Evolutionary conservation across 2,113 vertebrate genomes (phyloP).

Genomic region (Ochotona princeps): DNA sequence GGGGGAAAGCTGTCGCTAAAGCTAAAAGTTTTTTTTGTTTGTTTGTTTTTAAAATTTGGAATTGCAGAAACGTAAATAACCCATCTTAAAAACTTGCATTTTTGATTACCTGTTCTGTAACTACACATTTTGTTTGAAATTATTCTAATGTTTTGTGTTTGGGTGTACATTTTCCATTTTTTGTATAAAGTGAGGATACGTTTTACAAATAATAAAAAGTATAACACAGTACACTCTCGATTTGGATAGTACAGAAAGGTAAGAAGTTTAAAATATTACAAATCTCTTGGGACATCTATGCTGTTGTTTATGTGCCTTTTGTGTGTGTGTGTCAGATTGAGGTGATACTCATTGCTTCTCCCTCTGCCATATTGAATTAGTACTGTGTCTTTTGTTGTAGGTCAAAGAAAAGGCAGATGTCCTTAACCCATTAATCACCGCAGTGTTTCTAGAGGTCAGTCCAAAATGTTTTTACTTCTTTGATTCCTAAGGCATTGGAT

Average conservation of each 20-base stretch:
- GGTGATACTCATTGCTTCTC: background rate
- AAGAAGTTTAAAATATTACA: conserved; percentile 6
- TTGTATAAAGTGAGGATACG: conserved; percentile 29
- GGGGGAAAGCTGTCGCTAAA: conserved; percentile 12
- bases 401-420: conserved; percentile 94
- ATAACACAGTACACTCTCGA: background rate
- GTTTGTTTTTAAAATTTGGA: background rate
- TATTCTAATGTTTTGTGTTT: conserved; percentile 22
- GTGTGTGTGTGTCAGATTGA: background rate
- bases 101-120: background rate
- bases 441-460: conserved; percentile 98
- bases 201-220: conserved; percentile 32
- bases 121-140: conserved; percentile 25
- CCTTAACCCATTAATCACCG: conserved; percentile 97
- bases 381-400: conserved; percentile 84
- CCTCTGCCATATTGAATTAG: background rate
- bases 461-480: conserved; percentile 57
- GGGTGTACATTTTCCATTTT: background rate
- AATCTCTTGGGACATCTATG: background rate
- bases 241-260: conserved; percentile 8
- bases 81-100: conserved; percentile 14
- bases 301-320: background rate
- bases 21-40: background rate
- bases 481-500: conserved; percentile 9
- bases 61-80: conserved; percentile 24